phyloP scores from a whole-genome alignment of 1,140 invertebrate species.

The Stenopsyche tienmushanensis region DNA sequence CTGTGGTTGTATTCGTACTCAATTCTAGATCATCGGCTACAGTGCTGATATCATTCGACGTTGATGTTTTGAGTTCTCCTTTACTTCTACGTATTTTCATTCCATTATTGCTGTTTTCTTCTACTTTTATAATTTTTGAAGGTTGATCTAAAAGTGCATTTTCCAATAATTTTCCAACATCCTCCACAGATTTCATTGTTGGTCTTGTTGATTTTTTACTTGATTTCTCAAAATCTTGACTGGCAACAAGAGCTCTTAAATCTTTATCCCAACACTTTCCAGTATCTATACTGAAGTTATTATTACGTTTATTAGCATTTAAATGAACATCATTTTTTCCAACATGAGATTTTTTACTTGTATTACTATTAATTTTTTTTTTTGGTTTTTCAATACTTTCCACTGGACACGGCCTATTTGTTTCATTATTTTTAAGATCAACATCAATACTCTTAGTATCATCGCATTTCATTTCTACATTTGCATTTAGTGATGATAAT shows the following conservation, averaged over 20 bases:
- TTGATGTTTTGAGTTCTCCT: too few species aligned
- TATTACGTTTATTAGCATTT: not conserved
- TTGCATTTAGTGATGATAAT: too few species aligned
- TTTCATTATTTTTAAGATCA: too few species aligned
- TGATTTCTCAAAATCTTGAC: not conserved
- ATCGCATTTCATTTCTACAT: too few species aligned
- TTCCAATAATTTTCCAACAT: not conserved
- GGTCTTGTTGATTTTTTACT: slow-evolving; percentile 9
- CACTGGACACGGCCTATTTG: too few species aligned
- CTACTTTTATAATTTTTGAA: not conserved
- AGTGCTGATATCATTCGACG: not conserved
- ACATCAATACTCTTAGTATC: too few species aligned
- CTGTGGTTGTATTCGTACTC: slow-evolving; percentile 24
- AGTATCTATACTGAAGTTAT: not conserved
- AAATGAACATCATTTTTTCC: not conserved
- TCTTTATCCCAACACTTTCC: slow-evolving; percentile 32
- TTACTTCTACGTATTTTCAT: not conserved
- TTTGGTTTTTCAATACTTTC: too few species aligned
- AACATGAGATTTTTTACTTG: too few species aligned
- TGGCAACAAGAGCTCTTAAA: slow-evolving; percentile 6
- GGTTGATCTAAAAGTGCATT: not conserved
- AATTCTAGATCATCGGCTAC: slow-evolving; percentile 19
- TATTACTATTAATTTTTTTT: too few species aligned
- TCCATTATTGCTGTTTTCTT: not conserved
- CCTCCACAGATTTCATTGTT: slow-evolving; percentile 6